These are phyloP conservation scores for Rhopalosiphum nymphaeae DNA, from an alignment of 2,888 invertebrate genomes.

Conservation along the genomic window DNA sequence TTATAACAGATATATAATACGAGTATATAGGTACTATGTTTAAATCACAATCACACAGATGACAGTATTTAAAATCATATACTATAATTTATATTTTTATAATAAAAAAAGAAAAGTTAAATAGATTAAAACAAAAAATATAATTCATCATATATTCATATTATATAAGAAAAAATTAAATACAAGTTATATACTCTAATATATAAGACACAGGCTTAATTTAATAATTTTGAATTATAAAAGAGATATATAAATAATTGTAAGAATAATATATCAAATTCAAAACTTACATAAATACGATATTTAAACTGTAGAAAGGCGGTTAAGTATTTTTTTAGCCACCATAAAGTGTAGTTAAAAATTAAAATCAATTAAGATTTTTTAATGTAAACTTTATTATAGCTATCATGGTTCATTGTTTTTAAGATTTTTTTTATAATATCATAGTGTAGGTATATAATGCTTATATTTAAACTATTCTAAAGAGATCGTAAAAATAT, in stretches of 20 bases:
- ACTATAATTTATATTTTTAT: neutral
- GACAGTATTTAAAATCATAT: neutral
- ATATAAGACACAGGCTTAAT: neutral
- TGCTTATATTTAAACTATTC: neutral
- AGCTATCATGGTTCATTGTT: neutral
- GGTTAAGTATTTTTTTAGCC: neutral
- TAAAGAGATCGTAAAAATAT: neutral
- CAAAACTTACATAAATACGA: neutral
- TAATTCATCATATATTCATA: neutral
- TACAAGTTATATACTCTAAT: neutral
- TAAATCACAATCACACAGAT: neutral
- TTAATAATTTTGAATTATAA: neutral
- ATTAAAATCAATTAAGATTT: neutral
- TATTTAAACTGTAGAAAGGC: neutral
- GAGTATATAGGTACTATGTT: neutral
- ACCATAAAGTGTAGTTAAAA: neutral
- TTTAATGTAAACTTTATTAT: neutral
- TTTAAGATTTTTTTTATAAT: neutral
- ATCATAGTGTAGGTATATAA: neutral
- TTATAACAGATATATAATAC: neutral
- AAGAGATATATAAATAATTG: neutral
- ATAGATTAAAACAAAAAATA: neutral
- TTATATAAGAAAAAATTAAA: neutral
- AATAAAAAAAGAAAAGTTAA: neutral
- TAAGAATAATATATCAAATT: neutral